These are phyloP conservation scores for Acanthisitta chloris DNA, from an alignment of 2,113 vertebrate species.

Conservation along the genomic window DNA sequence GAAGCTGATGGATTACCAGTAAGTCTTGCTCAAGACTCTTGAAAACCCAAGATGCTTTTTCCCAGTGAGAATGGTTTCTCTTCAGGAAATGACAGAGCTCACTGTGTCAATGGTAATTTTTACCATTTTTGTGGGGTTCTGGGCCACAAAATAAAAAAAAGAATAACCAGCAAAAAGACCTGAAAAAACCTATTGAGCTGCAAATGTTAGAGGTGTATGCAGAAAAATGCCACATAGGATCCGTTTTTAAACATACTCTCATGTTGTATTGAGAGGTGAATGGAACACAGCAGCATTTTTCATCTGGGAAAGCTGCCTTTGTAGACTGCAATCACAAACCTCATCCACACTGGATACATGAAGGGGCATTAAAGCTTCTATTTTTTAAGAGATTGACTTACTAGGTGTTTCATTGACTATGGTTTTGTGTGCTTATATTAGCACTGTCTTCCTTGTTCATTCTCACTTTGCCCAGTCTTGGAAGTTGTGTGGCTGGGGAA, in stretches of 20 bases:
- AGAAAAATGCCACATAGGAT: neutral
- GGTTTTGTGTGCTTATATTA: neutral
- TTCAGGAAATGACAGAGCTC: neutral
- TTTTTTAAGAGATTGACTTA: neutral
- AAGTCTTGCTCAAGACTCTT: neutral
- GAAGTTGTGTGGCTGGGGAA: neutral
- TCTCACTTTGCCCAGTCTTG: neutral
- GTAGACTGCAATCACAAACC: neutral
- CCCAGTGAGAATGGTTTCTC: neutral
- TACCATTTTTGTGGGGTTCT: neutral
- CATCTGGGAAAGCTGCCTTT: neutral
- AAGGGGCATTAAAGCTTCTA: neutral
- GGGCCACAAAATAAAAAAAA: neutral
- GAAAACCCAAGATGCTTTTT: neutral
- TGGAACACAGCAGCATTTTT: neutral
- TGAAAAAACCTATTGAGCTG: neutral
- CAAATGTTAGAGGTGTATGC: neutral
- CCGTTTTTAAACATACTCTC: neutral
- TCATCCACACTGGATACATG: rapidly evolving
- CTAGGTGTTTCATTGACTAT: neutral
- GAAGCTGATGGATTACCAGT: neutral
- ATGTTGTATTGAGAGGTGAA: neutral
- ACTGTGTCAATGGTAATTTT: neutral
- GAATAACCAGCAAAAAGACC: too few relatives aligned
- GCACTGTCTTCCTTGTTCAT: neutral